Evolutionary conservation across 1,140 invertebrate genomes (phyloP).

Genomic region (Adoxophyes honmai): DNA sequence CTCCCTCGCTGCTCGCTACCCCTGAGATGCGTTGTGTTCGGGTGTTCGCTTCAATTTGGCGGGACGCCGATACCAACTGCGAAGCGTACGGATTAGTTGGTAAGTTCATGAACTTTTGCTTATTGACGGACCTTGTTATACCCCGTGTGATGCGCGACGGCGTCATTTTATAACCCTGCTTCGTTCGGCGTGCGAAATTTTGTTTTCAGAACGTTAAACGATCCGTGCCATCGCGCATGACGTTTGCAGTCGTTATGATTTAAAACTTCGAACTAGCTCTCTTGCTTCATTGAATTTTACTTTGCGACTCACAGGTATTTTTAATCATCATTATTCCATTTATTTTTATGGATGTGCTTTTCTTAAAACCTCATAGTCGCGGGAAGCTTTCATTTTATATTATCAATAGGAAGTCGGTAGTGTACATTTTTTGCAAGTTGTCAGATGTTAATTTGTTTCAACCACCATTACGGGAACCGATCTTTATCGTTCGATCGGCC

Average conservation of each 20-base stretch:
- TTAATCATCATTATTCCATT: too few relatives aligned
- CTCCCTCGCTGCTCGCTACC: constrained; percentile 39
- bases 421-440: not conserved
- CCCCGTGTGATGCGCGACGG: not conserved
- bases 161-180: too few relatives aligned
- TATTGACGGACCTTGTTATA: not conserved
- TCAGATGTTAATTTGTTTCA: not conserved
- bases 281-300: too few relatives aligned
- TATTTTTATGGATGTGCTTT: too few relatives aligned
- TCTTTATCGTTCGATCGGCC: constrained; percentile 10
- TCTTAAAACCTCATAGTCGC: too few relatives aligned
- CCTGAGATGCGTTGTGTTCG: constrained; percentile 55
- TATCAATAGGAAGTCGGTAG: too few relatives aligned
- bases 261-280: not conserved
- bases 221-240: not conserved
- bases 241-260: constrained; percentile 2
- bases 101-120: constrained; percentile 35
- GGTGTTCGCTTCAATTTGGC: constrained; percentile 61
- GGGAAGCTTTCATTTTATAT: too few relatives aligned
- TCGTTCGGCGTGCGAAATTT: not conserved
- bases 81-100: constrained; percentile 32
- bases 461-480: not conserved
- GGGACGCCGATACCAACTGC: constrained; percentile 43
- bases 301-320: too few relatives aligned
- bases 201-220: not conserved